Conservation (phyloP, 2,113 vertebrate genomes). For the Pardalotus punctatus region DNA sequence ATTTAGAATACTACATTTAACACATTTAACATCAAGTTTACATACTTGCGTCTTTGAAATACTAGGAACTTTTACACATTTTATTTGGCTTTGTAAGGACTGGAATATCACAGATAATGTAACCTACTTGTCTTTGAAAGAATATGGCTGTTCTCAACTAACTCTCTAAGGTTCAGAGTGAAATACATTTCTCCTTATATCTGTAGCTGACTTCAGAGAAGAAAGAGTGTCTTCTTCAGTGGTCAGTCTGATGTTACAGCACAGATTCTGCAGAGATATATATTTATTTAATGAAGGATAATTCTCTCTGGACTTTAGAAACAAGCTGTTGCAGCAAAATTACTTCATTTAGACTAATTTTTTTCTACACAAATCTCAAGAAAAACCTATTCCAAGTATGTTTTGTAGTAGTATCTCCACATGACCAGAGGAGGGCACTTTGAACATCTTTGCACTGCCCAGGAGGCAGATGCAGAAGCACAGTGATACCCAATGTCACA, state of each 20-base stretch:
- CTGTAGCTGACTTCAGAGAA: constrained; percentile 71
- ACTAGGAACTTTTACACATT: constrained; percentile 78
- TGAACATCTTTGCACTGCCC: constrained; percentile 65
- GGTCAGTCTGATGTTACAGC: constrained; percentile 50
- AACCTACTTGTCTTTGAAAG: constrained; percentile 71
- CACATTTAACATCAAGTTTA: constrained; percentile 80
- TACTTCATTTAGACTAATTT: background rate
- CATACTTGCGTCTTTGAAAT: constrained; percentile 78
- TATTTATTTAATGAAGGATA: constrained; percentile 9
- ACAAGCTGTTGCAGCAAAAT: constrained; percentile 61
- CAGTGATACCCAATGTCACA: constrained; percentile 69
- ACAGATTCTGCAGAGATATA: constrained; percentile 34
- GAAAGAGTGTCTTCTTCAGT: constrained; percentile 42
- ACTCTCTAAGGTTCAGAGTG: constrained; percentile 74
- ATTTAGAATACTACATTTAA: constrained; percentile 77
- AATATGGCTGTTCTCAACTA: constrained; percentile 82
- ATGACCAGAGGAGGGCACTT: constrained; percentile 81
- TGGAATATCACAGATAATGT: constrained; percentile 78
- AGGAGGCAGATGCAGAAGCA: constrained; percentile 68
- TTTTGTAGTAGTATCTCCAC: constrained; percentile 61
- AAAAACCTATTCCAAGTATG: constrained; percentile 40
- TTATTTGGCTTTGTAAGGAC: constrained; percentile 82
- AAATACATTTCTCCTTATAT: constrained; percentile 56
- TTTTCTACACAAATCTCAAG: constrained; percentile 22
- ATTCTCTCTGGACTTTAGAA: constrained; percentile 61